These are phyloP conservation scores for Lamellibrachia columna DNA, from an alignment of 2,888 invertebrate genomes.

Conservation along the genomic window DNA sequence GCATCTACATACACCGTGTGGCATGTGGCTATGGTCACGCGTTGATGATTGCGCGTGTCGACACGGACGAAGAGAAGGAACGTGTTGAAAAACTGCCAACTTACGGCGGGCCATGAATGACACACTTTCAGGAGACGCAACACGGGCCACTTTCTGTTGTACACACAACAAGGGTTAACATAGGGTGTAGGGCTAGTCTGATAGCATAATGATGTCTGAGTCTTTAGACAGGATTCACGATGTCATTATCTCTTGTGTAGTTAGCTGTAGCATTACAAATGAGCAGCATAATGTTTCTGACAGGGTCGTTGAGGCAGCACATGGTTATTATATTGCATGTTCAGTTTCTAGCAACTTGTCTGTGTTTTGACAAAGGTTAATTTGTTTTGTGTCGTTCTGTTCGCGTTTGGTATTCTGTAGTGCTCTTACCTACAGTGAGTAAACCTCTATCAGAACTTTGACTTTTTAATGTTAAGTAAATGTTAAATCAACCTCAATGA, in stretches of 20 bases:
- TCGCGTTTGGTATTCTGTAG: neutral
- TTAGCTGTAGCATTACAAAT: neutral
- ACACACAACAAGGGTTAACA: neutral
- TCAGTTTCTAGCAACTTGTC: neutral
- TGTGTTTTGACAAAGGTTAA: neutral
- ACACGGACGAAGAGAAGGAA: conserved; percentile 74
- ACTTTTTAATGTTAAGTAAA: neutral
- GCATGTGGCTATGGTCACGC: conserved; percentile 89
- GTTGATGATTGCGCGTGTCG: conserved; percentile 75
- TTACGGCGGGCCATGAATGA: conserved; percentile 25
- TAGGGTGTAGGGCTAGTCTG: conserved; percentile 12
- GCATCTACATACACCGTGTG: conserved; percentile 80
- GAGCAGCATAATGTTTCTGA: neutral
- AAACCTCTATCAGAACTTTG: neutral
- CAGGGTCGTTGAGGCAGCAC: neutral
- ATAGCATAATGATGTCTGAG: neutral
- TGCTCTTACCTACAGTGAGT: neutral
- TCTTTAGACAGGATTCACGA: neutral
- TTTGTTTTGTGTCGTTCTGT: neutral
- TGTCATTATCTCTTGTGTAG: neutral
- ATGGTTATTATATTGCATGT: neutral
- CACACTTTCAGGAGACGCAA: neutral
- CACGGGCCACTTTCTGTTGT: neutral
- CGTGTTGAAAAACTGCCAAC: conserved; percentile 72
- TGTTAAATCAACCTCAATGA: neutral